Percentiles rank a stretch among this genome's conserved stretches.
These are phyloP conservation scores for Kuschelorhynchus macadamiae DNA, from an alignment of 2,888 invertebrate species.

Conservation along the genomic window DNA sequence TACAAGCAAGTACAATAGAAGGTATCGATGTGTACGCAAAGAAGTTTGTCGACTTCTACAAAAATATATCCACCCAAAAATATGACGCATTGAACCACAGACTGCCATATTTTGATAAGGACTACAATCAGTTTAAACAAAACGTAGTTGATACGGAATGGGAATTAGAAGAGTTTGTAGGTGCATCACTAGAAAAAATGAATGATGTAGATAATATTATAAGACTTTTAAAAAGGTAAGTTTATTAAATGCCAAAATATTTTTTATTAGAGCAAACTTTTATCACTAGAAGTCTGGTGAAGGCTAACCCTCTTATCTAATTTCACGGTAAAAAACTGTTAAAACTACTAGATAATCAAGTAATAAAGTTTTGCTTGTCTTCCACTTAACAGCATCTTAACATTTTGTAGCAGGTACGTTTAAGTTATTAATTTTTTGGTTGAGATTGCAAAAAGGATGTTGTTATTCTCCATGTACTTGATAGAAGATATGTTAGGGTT, in stretches of 20 bases:
- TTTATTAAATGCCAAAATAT: constrained; percentile 25
- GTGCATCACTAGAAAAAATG: constrained; percentile 68
- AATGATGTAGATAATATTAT: constrained; percentile 65
- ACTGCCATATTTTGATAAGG: constrained; percentile 80
- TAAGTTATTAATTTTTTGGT: too few relatives aligned
- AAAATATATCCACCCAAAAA: constrained; percentile 77
- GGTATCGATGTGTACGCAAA: constrained; percentile 82
- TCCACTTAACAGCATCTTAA: too few relatives aligned
- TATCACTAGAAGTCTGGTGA: not conserved
- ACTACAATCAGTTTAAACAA: constrained; percentile 81
- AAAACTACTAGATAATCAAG: too few relatives aligned
- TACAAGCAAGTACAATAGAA: constrained; percentile 84
- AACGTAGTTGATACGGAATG: constrained; percentile 79
- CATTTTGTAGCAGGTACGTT: too few relatives aligned
- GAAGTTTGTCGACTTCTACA: constrained; percentile 76
- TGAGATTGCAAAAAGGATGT: too few relatives aligned
- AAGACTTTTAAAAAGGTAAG: constrained; percentile 63
- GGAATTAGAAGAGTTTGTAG: constrained; percentile 81
- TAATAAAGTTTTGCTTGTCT: too few relatives aligned
- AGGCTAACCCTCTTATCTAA: too few relatives aligned
- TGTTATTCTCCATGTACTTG: too few relatives aligned
- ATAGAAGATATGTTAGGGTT: too few relatives aligned
- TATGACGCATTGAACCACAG: constrained; percentile 88
- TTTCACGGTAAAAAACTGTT: too few relatives aligned
- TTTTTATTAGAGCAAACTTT: not conserved